A percentile compares a stretch with the other conserved stretches of the same genome.
Evolutionary conservation across 2,888 invertebrate genomes (phyloP).

Genomic region (Mimachlamys varia): DNA sequence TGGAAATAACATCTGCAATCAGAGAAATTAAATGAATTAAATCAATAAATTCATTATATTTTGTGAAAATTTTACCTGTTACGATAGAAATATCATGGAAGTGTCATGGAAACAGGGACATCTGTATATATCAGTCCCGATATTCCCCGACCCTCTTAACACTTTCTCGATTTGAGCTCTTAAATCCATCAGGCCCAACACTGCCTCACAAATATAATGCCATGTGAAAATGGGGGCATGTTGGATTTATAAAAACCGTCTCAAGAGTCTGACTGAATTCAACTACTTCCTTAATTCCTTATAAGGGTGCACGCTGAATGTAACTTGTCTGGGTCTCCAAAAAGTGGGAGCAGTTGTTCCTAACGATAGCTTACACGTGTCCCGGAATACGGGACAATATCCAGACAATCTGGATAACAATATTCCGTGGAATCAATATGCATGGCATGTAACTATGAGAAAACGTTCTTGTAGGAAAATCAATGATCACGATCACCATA

Average conservation of each 20-base stretch:
- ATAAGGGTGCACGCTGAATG: neutral
- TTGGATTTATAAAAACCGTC: neutral
- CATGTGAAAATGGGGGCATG: neutral
- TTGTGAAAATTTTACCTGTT: neutral
- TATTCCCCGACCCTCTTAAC: neutral
- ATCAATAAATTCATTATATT: too few relatives aligned
- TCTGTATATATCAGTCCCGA: neutral
- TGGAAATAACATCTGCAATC: neutral
- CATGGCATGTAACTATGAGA: constrained; percentile 25
- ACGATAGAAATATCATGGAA: neutral
- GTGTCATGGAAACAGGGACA: neutral
- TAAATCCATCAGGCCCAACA: too few relatives aligned
- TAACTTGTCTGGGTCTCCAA: neutral
- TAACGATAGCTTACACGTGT: neutral
- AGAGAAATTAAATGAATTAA: neutral
- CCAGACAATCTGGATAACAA: neutral
- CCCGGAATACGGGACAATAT: neutral
- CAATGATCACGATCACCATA: constrained; percentile 31
- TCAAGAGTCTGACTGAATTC: neutral
- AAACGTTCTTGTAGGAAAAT: constrained; percentile 30
- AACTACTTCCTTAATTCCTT: neutral
- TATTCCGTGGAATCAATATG: constrained; percentile 9
- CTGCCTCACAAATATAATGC: neutral
- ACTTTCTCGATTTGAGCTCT: neutral
- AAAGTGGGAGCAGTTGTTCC: neutral